Percentiles rank a stretch among this genome's conserved stretches.
Evolutionary conservation across 2,888 invertebrate genomes (phyloP).

Genomic region (Ophion ellenae): DNA sequence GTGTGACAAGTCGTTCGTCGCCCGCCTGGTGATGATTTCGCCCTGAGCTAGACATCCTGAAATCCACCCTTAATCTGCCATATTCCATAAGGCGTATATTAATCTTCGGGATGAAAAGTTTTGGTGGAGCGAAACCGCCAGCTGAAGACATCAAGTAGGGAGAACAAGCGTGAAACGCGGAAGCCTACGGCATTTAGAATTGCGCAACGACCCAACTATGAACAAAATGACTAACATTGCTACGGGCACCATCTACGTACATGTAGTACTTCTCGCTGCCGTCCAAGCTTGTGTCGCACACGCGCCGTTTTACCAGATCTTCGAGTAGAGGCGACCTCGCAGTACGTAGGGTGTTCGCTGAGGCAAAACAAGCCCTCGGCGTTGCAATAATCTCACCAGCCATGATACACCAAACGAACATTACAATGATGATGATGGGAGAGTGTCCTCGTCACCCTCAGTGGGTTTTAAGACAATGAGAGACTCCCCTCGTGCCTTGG

Average conservation of each 20-base stretch:
- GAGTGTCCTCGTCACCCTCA: conserved; percentile 68
- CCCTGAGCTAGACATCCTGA: conserved; percentile 28
- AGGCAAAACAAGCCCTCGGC: conserved; percentile 66
- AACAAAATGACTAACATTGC: conserved; percentile 42
- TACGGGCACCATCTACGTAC: conserved; percentile 49
- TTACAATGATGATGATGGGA: conserved; percentile 51
- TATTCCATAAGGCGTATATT: conserved; percentile 43
- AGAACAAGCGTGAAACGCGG: conserved; percentile 48
- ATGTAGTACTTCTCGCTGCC: conserved; percentile 49
- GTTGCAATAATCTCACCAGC: conserved; percentile 76
- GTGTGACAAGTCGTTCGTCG: conserved; percentile 38
- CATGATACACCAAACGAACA: conserved; percentile 52
- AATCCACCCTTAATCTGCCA: conserved; percentile 41
- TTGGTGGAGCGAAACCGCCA: conserved; percentile 48
- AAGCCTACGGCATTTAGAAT: conserved; percentile 25
- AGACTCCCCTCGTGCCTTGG: conserved; percentile 64
- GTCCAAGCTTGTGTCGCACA: background rate
- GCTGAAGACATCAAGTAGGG: conserved; percentile 48
- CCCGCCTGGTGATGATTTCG: conserved; percentile 32
- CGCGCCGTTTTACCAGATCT: conserved; percentile 12
- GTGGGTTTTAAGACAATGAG: conserved; percentile 80
- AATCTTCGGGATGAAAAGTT: conserved; percentile 63
- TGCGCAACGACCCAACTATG: conserved; percentile 32
- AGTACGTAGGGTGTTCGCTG: conserved; percentile 35
- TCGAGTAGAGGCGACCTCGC: conserved; percentile 39